phyloP scores from a whole-genome alignment of 2,797 vertebrate genomes.

The Molossus alvarezi region DNA sequence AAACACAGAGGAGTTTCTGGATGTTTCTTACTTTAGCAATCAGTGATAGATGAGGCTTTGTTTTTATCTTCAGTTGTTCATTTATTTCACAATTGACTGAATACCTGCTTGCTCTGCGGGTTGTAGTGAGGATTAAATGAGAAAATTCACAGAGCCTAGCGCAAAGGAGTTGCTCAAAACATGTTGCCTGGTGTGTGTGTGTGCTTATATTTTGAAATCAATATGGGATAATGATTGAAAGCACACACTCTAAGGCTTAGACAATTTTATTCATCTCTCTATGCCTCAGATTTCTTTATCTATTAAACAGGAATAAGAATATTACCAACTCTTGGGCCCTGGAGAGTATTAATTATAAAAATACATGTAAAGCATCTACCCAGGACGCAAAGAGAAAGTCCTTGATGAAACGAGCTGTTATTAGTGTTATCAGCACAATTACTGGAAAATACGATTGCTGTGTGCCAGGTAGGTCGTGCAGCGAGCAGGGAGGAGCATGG shows the following conservation, averaged over 20 bases:
- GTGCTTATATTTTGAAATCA: slow-evolving; percentile 53
- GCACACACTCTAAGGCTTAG: neutral
- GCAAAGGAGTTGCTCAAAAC: slow-evolving; percentile 35
- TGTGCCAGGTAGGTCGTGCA: neutral
- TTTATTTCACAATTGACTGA: neutral
- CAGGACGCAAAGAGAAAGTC: neutral
- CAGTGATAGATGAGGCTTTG: neutral
- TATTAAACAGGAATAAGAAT: neutral
- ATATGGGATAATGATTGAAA: slow-evolving; percentile 1
- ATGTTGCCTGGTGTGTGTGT: neutral
- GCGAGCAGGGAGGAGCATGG: neutral
- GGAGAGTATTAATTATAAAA: slow-evolving; percentile 34
- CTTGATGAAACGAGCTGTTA: neutral
- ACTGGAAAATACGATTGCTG: neutral
- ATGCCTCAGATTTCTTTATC: slow-evolving; percentile 22
- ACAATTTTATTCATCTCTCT: slow-evolving; percentile 13
- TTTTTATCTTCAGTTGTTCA: slow-evolving; percentile 34
- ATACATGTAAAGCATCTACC: neutral
- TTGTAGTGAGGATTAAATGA: slow-evolving; percentile 53
- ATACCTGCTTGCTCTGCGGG: slow-evolving; percentile 8
- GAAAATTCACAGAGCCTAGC: neutral
- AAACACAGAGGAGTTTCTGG: neutral
- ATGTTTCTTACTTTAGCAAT: slow-evolving; percentile 20
- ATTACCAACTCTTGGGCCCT: neutral
- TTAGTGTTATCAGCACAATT: neutral